Base-by-base conservation (phyloP, 2,797 vertebrate species). In the Ambastaia sidthimunki region DNA sequence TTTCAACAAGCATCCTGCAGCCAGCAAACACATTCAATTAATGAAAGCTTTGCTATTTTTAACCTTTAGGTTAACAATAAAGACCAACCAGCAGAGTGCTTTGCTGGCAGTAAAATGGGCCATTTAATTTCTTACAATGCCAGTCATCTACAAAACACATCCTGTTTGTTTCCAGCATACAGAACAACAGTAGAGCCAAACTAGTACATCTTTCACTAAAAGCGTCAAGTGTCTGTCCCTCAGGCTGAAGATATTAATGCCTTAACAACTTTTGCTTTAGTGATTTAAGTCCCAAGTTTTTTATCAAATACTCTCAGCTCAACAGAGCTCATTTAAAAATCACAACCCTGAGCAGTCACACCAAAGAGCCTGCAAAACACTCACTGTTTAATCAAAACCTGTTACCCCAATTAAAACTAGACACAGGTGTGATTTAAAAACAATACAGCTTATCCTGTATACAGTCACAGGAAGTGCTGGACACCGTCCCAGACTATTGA, bases 11-110 rank as follows among this genome's bases (percentile, higher is more conserved):
- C 59, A 16, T 73, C 62, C 18, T 55, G 31, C 60, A 34, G 77
- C 77, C 77, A 80, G 66, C 47, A 79, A 57, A 31, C 34, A 21
- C 60, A 72, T 79, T 72, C 13, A 66, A 79, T 72, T 72, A 66
- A 72, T 57, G 16, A 71, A 79, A 21, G 12, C 50, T 54, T 65
- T 54, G 57, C 19, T 48, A 65, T 65, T 72, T 72, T 66, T 72
- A 28, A 52, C 25, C 69, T 3, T 59, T 25, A 69, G 16, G 15
- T 16, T 23, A 50, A 34, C 37, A 72, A 41, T 23, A 6, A 59
- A 71, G 21, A 52, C 18, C 12, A 25, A 52, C 59, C 7, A 37
- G 44, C 13, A 63, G 71, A 79, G 59, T 74, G 76, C 76, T 65
- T 74, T 74, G 23, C 50, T 55, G 47, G 71, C 57, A 82, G 54